Conservation (phyloP, 2,113 vertebrate genomes). For the Arvicanthis niloticus region DNA sequence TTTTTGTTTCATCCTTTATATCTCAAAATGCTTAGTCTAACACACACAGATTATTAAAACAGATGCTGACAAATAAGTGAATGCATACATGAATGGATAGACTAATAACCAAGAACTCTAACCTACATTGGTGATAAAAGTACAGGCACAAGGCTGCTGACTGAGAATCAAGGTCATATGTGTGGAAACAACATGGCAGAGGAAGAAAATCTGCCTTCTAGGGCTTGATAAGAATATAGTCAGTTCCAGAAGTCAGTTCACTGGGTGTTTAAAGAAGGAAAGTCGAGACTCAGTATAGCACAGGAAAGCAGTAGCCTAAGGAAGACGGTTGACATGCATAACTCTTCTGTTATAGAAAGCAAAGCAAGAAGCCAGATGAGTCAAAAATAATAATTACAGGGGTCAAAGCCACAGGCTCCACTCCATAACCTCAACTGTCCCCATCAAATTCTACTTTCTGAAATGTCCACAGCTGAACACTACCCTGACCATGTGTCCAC, state of each 20-base stretch:
- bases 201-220: not conserved
- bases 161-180: not conserved
- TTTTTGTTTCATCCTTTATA: not conserved
- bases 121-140: not conserved
- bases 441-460: not conserved
- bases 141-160: not conserved
- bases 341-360: not conserved
- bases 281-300: not conserved
- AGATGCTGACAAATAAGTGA: not conserved
- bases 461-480: not conserved
- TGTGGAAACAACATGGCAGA: accelerated
- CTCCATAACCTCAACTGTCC: not conserved
- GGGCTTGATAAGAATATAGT: not conserved
- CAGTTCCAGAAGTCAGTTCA: not conserved
- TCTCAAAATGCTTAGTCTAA: not conserved
- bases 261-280: not conserved
- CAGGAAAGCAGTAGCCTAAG: not conserved
- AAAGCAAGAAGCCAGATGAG: not conserved
- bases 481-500: not conserved
- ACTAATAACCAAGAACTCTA: not conserved
- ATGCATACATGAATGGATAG: not conserved
- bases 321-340: not conserved
- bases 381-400: not conserved
- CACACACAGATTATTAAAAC: not conserved
- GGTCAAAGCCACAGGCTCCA: not conserved